Evolutionary conservation across 2,888 invertebrate species (phyloP), one percentile per base, ranked within the genome.

Genomic region (Drosophila kambysellisi): DNA sequence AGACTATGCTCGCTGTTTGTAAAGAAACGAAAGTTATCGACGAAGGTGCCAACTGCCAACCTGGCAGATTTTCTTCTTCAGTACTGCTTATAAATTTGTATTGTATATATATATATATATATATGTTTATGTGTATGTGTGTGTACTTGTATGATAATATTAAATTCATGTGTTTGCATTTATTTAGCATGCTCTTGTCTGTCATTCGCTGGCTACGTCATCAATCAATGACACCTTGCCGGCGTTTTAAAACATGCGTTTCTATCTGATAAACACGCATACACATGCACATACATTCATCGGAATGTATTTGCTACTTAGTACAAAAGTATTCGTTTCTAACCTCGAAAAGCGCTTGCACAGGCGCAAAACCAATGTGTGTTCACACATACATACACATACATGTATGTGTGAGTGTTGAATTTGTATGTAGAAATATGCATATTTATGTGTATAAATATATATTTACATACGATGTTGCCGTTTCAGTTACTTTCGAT

Each of bases 31-130:
- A 92, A 92, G 91, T 91, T 92, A 83, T 88, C 89, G 87, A 91
- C 89, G 86, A 91, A 91, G 92, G 86, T 92, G 93, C 93, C 92
- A 92, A 91, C 86, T 92, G 93, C 92, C 92, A 92, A 91, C 86
- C 85, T 93, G 93, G 92, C 92, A 92, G 89, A 92, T 92, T 93
- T 92, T 89, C 76, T 82, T 80, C 53, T 60, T 62, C 11, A 3
- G 50, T 15, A 29, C 25, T 60, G 62, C 37, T 20, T 32, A 32
- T 29, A 50, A 56, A 68, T 46, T 63, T 74, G 54, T 50, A 56
- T 59, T 53, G 46, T 63, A 15, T 52, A 69, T 46, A 46, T 20
- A 41, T 41, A 17, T 17, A 12, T 20, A 59, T 52, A 51, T 30
- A 41, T 59, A 32, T 56, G 25, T 25, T 25, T 25, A 25, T 25